Evolutionary conservation across 2,797 vertebrate species (phyloP).

Genomic region (Ctenopoma kingsleyae): DNA sequence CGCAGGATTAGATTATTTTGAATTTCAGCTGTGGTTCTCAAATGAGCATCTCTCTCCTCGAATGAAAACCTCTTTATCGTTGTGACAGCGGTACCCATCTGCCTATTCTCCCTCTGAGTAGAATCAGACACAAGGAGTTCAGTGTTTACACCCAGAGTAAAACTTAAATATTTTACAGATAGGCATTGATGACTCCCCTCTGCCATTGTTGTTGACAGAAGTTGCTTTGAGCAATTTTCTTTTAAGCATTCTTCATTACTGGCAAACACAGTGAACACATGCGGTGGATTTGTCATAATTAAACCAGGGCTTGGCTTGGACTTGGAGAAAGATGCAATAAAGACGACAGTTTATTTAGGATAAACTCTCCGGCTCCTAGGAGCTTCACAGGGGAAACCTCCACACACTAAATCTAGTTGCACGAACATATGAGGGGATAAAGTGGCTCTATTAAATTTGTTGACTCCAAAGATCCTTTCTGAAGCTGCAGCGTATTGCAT

Average conservation of each 20-base stretch:
- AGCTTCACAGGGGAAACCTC: slow-evolving; percentile 72
- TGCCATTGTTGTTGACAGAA: slow-evolving; percentile 66
- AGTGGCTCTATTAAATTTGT: slow-evolving; percentile 87
- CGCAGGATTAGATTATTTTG: slow-evolving; percentile 69
- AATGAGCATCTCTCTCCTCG: slow-evolving; percentile 61
- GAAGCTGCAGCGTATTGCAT: slow-evolving; percentile 85
- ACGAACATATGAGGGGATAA: slow-evolving; percentile 86
- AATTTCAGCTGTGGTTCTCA: slow-evolving; percentile 60
- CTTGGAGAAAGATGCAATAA: slow-evolving; percentile 81
- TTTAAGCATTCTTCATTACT: slow-evolving; percentile 76
- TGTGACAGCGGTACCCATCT: slow-evolving; percentile 62
- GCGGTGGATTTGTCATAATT: slow-evolving; percentile 85
- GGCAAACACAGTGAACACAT: slow-evolving; percentile 79
- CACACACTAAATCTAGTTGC: slow-evolving; percentile 83
- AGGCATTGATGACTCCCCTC: slow-evolving; percentile 54
- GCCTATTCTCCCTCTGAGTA: slow-evolving; percentile 50
- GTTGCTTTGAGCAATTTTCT: slow-evolving; percentile 70
- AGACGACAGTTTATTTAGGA: slow-evolving; percentile 84
- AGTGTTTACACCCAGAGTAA: slow-evolving; percentile 55
- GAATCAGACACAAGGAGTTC: slow-evolving; percentile 47
- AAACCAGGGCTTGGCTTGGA: slow-evolving; percentile 82
- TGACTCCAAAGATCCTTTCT: slow-evolving; percentile 85
- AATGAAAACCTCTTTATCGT: slow-evolving; percentile 64
- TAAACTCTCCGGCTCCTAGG: slow-evolving; percentile 77
- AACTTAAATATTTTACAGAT: slow-evolving; percentile 61